Evolutionary conservation across 2,888 invertebrate species (phyloP), one percentile per base, ranked within the genome.

Genomic region (Ephialtes manifestator): DNA sequence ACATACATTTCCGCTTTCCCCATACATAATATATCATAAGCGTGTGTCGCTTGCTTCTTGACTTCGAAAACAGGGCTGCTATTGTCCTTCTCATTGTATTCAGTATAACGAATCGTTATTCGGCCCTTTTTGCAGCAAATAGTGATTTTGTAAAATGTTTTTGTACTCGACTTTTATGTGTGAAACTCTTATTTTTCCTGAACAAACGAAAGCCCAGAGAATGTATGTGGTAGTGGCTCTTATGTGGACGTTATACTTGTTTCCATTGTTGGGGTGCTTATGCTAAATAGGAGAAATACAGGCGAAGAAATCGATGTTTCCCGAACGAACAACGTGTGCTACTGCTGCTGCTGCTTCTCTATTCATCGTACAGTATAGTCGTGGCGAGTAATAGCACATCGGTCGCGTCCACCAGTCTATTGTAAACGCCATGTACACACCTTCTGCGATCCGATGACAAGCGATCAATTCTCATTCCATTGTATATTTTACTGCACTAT

Each of bases 1-100:
- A 89, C 88, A 86, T 88, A 78, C 83, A 87, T 88, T 89, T 89
- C 89, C 89, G 88, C 71, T 88, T 88, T 89, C 89, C 87, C 2
- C 24, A 24, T 24, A 24, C 89, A 89, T 87, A 86, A 89, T 89
- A 87, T 84, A 89, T 89, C 89, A 89, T 89, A 87, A 80, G 78
- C 84, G 80, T 79, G 83, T 68, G 68, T 53, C 24, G 78, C 76
- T 43, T 51, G 55, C 65, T 68, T 43, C 60, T 58, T 31, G 60
- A 58, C 75, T 75, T 35, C 65, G n/a, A 43, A 67, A 67, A 65
- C 67, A 51, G 53, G 48, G 8, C 20, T 43, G 46, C 84, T 48
- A 84, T 84, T 84, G 84, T 81, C 71, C 81, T 46, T 58, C 55
- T 83, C 75, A 84, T 87, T 86, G 85, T 87, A 77, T 72, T 71